Percentiles rank a stretch among this genome's conserved stretches.
phyloP scores from a whole-genome alignment of 1,140 invertebrate genomes.

The Microplitis demolitor region DNA sequence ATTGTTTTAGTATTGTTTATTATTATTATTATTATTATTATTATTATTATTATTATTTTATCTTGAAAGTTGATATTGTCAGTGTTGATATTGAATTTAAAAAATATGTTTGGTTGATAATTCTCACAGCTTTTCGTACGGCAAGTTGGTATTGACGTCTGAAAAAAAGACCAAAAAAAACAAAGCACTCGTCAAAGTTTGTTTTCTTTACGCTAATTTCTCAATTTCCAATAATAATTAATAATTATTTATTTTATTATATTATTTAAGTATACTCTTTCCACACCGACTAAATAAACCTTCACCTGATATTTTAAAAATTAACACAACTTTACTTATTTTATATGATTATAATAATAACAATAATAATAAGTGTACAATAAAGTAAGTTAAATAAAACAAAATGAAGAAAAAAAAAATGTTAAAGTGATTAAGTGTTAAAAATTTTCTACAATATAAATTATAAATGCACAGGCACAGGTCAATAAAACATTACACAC shows the following conservation, averaged over 20 bases:
- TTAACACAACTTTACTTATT: neutral
- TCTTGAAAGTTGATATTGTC: slow-evolving; percentile 34
- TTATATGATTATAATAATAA: neutral
- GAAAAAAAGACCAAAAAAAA: slow-evolving; percentile 70
- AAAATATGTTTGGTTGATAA: slow-evolving; percentile 50
- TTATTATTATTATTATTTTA: slow-evolving; percentile 23
- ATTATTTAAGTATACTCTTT: neutral
- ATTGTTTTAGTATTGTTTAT: neutral
- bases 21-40: neutral
- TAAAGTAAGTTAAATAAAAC: too few species aligned
- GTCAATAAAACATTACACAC: too few species aligned
- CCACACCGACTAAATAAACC: neutral
- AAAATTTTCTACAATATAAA: too few species aligned
- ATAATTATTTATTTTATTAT: slow-evolving; percentile 2
- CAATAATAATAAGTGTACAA: neutral
- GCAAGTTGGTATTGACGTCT: slow-evolving; percentile 86
- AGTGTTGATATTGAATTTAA: slow-evolving; percentile 42
- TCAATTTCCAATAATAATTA: neutral
- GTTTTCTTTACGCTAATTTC: neutral
- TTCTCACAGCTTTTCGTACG: slow-evolving; percentile 86
- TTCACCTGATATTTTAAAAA: neutral
- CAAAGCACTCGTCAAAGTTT: slow-evolving; percentile 54
- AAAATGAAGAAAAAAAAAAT: too few species aligned
- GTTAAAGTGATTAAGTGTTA: too few species aligned
- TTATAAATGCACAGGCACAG: too few species aligned